A percentile compares a stretch with the other conserved stretches of the same genome.
phyloP scores from a whole-genome alignment of 2,888 invertebrate species.

The Thecophora atra region DNA sequence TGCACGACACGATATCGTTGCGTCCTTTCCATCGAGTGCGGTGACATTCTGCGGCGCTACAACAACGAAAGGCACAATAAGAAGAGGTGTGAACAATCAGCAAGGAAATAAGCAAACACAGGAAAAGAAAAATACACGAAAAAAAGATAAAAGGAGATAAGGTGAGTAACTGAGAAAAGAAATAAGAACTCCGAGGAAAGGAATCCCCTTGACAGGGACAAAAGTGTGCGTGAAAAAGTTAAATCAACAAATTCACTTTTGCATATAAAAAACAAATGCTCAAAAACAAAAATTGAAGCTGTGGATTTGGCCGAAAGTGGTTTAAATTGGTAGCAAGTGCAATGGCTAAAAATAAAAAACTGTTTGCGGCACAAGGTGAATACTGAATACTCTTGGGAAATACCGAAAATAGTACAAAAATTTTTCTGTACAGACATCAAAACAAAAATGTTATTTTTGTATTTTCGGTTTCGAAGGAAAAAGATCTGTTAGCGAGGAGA shows the following conservation, averaged over 20 bases:
- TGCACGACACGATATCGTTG: conserved; percentile 86
- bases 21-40: conserved; percentile 92
- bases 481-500: too few species aligned
- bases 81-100: conserved; percentile 52
- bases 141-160: conserved; percentile 30
- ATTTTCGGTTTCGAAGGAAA: too few species aligned
- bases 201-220: too few species aligned
- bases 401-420: too few species aligned
- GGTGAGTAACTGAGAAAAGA: too few species aligned
- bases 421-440: too few species aligned
- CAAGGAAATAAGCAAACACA: conserved; percentile 39
- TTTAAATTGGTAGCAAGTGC: conserved; percentile 39
- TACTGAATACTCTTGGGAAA: too few species aligned
- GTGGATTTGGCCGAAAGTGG: conserved; percentile 21
- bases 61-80: conserved; percentile 56
- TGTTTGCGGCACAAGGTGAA: conserved; percentile 22
- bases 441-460: too few species aligned
- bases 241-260: neutral
- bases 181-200: too few species aligned
- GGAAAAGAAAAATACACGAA: conserved; percentile 32
- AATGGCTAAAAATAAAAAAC: conserved; percentile 35
- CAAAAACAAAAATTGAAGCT: neutral
- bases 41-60: conserved; percentile 89
- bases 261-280: neutral
- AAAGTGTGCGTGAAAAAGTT: neutral